Evolutionary conservation across 2,113 vertebrate genomes (phyloP), one percentile per base, ranked within the genome.

Genomic region (Oryzias woworae): DNA sequence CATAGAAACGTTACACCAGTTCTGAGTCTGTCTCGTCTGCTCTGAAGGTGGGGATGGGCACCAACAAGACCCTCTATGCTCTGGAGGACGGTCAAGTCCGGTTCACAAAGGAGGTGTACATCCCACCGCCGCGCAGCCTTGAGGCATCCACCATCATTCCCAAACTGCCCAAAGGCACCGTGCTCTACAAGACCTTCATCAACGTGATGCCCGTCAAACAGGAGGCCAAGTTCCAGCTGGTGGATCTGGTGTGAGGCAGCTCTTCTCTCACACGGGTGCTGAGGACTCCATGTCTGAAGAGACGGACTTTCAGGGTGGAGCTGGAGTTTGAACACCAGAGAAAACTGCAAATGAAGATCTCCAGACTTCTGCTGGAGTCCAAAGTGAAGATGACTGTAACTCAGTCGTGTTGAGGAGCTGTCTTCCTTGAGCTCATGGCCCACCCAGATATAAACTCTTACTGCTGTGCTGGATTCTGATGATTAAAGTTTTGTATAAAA

Each of bases 121-220:
- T 97, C 24, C 95, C 97, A 1, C 66, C 2, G 0, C 96, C 97
- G 1, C 92, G 85, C 44, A 91, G 92, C 77, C 16, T 1, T 0
- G 92, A 95, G 67, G 88, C 83, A 53, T 66, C 72, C 14, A 73
- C 90, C 1, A 53, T 96, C 57, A 93, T 98, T 81, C 85, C 89
- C 64, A 92, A 64, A 7, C 91, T 99, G 22, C 95, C 96, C 1
- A 91, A 62, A 69, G 95, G 96, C 23, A 85, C 94, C 0, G 4
- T 99, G 36, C 94, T 99, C 36, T 98, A 98, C 70, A 99, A 99
- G 88, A 96, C 96, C 43, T 99, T 98, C 31, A 92, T 99, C 79
- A 97, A 70, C 0, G 84, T 98, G 7, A 26, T 96, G 62, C 96
- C 97, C 14, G 76, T 85, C 41, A 87, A 90, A 18, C 94, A 95